Conservation (phyloP, 2,113 vertebrate genomes). For the Monopterus albus region DNA sequence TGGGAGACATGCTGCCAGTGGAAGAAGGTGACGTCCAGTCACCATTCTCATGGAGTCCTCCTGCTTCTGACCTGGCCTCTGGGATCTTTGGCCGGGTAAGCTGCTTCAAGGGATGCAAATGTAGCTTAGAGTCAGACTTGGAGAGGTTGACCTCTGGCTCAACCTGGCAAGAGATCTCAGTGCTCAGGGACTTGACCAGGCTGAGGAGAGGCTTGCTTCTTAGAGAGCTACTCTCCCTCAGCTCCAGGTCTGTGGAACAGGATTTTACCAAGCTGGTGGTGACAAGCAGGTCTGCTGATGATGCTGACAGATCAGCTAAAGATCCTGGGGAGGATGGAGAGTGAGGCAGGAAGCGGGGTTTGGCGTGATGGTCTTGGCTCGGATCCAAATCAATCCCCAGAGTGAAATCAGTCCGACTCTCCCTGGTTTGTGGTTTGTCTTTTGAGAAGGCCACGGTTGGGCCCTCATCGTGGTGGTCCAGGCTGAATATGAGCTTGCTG, state of each 20-base stretch:
- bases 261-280: conserved; percentile 88
- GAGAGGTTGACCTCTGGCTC: conserved; percentile 81
- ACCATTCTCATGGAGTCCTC: conserved; percentile 50
- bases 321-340: conserved; percentile 75
- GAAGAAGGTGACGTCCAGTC: conserved; percentile 69
- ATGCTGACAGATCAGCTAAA: conserved; percentile 72
- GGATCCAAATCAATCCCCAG: conserved; percentile 62
- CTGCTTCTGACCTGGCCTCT: conserved; percentile 32
- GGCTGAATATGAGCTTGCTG: conserved; percentile 73
- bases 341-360: conserved; percentile 45
- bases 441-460: conserved; percentile 68
- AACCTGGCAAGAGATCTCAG: conserved; percentile 78
- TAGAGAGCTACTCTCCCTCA: conserved; percentile 81
- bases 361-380: conserved; percentile 44
- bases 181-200: conserved; percentile 83
- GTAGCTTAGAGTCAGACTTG: conserved; percentile 83
- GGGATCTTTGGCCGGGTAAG: conserved; percentile 72
- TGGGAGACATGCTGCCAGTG: conserved; percentile 68
- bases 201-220: conserved; percentile 79
- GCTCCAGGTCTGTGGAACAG: conserved; percentile 89
- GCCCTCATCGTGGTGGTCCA: conserved; percentile 67
- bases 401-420: conserved; percentile 38
- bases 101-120: conserved; percentile 81
- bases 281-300: conserved; percentile 52
- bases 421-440: conserved; percentile 50